Conservation (phyloP, 2,888 invertebrate species). For the Hydrotaea cyrtoneurina region DNA sequence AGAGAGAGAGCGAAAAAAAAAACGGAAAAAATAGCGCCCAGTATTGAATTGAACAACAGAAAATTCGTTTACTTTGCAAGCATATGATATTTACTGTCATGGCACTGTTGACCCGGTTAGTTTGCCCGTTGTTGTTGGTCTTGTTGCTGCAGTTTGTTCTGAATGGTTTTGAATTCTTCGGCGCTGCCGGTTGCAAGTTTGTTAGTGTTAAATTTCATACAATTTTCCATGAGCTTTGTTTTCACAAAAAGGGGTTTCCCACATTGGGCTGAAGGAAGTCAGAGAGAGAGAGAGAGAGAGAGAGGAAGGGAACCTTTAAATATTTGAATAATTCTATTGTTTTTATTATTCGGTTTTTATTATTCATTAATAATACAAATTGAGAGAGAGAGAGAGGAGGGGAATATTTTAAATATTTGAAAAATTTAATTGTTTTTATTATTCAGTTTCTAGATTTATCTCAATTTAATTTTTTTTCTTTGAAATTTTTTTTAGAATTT, state of each 20-base stretch:
- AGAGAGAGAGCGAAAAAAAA: background rate
- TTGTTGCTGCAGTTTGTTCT: background rate
- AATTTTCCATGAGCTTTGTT: background rate
- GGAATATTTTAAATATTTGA: too few relatives aligned
- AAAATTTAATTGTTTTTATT: too few relatives aligned
- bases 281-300: too few relatives aligned
- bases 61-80: constrained; percentile 33
- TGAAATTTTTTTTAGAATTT: too few relatives aligned
- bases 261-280: background rate
- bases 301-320: too few relatives aligned
- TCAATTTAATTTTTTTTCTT: too few relatives aligned
- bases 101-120: constrained; percentile 38
- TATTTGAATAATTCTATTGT: too few relatives aligned
- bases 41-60: constrained; percentile 35
- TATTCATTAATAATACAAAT: too few relatives aligned
- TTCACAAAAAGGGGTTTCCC: background rate
- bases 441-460: too few relatives aligned
- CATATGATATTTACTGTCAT: constrained; percentile 36
- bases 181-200: constrained; percentile 4
- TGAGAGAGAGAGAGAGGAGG: too few relatives aligned
- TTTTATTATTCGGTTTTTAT: too few relatives aligned
- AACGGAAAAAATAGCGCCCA: background rate
- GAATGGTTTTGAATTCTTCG: constrained; percentile 32
- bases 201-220: constrained; percentile 33
- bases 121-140: background rate